These are phyloP conservation scores for Nycteola revayana DNA, from an alignment of 2,888 invertebrate species.

Conservation along the genomic window DNA sequence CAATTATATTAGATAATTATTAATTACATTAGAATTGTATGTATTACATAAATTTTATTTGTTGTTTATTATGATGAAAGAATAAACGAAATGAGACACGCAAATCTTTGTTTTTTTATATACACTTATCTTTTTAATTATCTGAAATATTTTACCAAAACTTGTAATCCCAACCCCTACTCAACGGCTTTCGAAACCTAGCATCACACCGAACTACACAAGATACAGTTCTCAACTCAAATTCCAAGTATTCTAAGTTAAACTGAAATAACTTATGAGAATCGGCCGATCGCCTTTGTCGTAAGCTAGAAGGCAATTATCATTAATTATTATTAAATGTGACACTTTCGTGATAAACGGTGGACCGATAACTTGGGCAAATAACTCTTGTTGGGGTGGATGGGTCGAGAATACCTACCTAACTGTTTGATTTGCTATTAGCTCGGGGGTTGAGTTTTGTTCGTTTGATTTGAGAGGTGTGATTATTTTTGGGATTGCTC, in stretches of 20 bases:
- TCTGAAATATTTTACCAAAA: no score
- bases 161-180: no score
- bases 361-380: slow-evolving; percentile 76
- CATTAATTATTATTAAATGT: slow-evolving; percentile 82
- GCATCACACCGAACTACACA: slow-evolving; percentile 62
- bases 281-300: slow-evolving; percentile 79
- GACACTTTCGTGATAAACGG: slow-evolving; percentile 77
- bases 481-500: slow-evolving; percentile 16
- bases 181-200: slow-evolving; percentile 14
- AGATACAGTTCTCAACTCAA: slow-evolving; percentile 78
- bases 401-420: slow-evolving; percentile 36
- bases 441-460: slow-evolving; percentile 33
- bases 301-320: slow-evolving; percentile 80
- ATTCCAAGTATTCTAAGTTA: slow-evolving; percentile 75
- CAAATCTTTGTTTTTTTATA: no score
- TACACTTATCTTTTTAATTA: no score
- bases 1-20: no score
- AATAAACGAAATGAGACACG: no score
- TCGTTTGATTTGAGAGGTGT: slow-evolving; percentile 26
- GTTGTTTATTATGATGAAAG: no score
- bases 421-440: slow-evolving; percentile 55
- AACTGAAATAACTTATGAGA: slow-evolving; percentile 79
- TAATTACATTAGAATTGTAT: no score
- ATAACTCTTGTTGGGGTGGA: slow-evolving; percentile 64
- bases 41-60: no score